Percentiles rank a stretch among this genome's conserved stretches.
Conservation (phyloP, 1,140 invertebrate genomes). For the Drosophila nigrodunni region DNA sequence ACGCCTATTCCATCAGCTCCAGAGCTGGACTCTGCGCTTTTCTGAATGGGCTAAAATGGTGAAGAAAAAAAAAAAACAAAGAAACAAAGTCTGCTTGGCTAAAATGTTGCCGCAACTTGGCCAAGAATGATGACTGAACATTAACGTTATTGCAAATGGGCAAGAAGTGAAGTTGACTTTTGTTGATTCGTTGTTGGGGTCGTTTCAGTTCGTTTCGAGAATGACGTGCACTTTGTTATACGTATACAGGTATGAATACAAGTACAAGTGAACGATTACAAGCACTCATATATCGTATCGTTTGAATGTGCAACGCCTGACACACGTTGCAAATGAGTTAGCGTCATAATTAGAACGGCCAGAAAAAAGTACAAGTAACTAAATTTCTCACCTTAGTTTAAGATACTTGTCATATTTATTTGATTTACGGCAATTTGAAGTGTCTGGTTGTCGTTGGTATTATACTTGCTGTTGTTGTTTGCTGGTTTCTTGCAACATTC, state of each 20-base stretch:
- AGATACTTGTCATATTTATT: conserved; percentile 28
- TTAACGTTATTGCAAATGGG: conserved; percentile 10
- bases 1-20: conserved; percentile 8
- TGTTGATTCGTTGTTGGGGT: conserved; percentile 6
- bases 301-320: conserved; percentile 8
- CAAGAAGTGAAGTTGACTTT: conserved; percentile 12
- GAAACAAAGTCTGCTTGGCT: neutral
- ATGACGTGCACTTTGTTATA: conserved; percentile 22
- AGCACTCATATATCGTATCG: neutral
- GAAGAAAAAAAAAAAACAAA: no score
- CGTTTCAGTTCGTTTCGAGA: conserved; percentile 5
- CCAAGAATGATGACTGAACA: conserved; percentile 32
- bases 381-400: conserved; percentile 30
- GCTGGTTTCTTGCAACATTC: conserved; percentile 11
- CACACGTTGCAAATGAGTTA: conserved; percentile 28
- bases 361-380: conserved; percentile 2
- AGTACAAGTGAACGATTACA: neutral
- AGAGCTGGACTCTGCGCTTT: conserved; percentile 1
- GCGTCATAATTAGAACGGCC: conserved; percentile 43
- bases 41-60: conserved; percentile 8
- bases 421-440: conserved; percentile 37
- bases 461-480: neutral
- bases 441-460: conserved; percentile 1
- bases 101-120: conserved; percentile 15
- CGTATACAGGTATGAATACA: no score